These are phyloP conservation scores for Epiblema foenella DNA, from an alignment of 2,888 invertebrate genomes.

Conservation along the genomic window DNA sequence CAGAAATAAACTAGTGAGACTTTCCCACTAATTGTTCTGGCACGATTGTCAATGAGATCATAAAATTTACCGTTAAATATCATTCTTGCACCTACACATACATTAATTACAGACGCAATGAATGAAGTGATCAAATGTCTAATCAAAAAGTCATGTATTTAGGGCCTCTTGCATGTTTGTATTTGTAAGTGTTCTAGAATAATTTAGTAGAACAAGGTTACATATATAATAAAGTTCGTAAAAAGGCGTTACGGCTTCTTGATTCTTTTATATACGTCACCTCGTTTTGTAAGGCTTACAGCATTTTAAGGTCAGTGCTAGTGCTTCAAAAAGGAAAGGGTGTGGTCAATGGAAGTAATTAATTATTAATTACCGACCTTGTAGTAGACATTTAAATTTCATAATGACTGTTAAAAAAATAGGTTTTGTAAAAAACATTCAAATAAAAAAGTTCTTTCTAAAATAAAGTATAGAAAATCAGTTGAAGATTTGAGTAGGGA, in stretches of 20 bases:
- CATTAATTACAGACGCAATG: neutral
- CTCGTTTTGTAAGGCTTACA: slow-evolving; percentile 27
- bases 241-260: slow-evolving; percentile 36
- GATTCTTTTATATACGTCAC: slow-evolving; percentile 37
- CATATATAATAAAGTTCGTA: slow-evolving; percentile 30
- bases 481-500: neutral
- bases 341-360: neutral
- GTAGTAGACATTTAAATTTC: slow-evolving; percentile 6
- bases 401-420: too few relatives aligned
- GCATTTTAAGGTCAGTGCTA: slow-evolving; percentile 28
- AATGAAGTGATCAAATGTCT: neutral
- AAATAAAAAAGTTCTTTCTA: too few relatives aligned
- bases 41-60: slow-evolving; percentile 49
- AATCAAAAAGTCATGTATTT: slow-evolving; percentile 1
- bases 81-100: slow-evolving; percentile 21
- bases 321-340: slow-evolving; percentile 11
- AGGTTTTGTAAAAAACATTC: too few relatives aligned
- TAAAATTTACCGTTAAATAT: slow-evolving; percentile 39
- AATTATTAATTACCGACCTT: neutral
- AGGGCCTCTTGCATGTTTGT: slow-evolving; percentile 6
- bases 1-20: slow-evolving; percentile 24
- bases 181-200: slow-evolving; percentile 23
- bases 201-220: slow-evolving; percentile 39
- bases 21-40: slow-evolving; percentile 51
- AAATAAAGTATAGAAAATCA: too few relatives aligned